Conservation (phyloP, 92 coral and sea anemone species). For the Zoanthus sociatus region DNA sequence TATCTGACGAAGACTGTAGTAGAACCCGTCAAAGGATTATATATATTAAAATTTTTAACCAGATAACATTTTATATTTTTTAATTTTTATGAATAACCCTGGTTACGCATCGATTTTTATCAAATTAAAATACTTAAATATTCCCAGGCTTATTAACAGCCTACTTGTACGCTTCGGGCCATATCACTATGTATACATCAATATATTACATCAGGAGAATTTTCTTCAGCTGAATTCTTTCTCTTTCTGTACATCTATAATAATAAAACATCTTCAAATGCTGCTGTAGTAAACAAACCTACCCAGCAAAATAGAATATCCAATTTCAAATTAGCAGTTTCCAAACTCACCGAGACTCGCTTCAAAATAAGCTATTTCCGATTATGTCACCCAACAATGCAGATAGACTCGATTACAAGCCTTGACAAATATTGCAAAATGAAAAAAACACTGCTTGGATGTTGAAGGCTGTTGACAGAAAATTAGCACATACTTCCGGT, state of each 20-base stretch:
- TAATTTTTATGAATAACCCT: too few relatives aligned
- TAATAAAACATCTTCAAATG: conserved; percentile 28
- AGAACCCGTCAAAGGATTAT: too few relatives aligned
- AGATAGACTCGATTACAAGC: background rate
- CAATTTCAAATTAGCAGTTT: background rate
- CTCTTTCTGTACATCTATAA: conserved; percentile 45
- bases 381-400: background rate
- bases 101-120: too few relatives aligned
- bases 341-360: background rate
- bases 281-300: conserved; percentile 14
- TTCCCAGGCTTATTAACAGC: background rate
- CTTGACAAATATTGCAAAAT: background rate
- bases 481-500: background rate
- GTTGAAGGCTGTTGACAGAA: background rate
- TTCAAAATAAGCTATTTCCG: background rate
- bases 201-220: conserved; percentile 20
- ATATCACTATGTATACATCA: background rate
- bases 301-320: background rate
- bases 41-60: too few relatives aligned
- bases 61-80: too few relatives aligned
- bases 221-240: background rate
- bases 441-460: background rate
- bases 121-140: conserved; percentile 40
- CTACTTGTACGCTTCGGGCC: background rate
- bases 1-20: too few relatives aligned